phyloP scores from a whole-genome alignment of 64 coral and sea anemone species.

The Stylophora pistillata region DNA sequence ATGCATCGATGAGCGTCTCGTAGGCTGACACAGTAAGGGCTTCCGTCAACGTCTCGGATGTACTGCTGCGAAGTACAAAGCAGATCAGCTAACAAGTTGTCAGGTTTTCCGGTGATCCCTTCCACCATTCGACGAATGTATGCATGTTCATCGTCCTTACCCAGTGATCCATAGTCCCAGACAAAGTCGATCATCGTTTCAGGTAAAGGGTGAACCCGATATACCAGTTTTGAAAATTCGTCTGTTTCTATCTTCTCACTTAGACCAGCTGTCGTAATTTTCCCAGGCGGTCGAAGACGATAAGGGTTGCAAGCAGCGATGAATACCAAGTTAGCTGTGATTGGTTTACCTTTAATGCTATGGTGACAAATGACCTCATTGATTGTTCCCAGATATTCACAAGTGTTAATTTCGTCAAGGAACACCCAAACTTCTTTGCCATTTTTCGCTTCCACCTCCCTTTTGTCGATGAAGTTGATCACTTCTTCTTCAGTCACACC shows the following conservation, averaged over 20 bases:
- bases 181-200: slow-evolving; percentile 96
- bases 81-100: slow-evolving; percentile 58
- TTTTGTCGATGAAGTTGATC: slow-evolving; percentile 28
- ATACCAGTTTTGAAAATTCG: slow-evolving; percentile 82
- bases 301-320: slow-evolving; percentile 89
- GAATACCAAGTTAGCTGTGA: slow-evolving; percentile 66
- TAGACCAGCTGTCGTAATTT: slow-evolving; percentile 64
- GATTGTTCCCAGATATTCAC: slow-evolving; percentile 79
- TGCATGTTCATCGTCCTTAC: slow-evolving; percentile 53
- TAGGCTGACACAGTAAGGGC: slow-evolving; percentile 76
- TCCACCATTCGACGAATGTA: slow-evolving; percentile 82
- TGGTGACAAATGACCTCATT: slow-evolving; percentile 85
- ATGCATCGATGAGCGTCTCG: slow-evolving; percentile 80
- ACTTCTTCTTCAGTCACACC: slow-evolving; percentile 58
- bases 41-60: slow-evolving; percentile 63
- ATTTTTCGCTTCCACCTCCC: slow-evolving; percentile 26
- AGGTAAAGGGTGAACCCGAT: slow-evolving; percentile 83
- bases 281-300: slow-evolving; percentile 60
- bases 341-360: slow-evolving; percentile 50
- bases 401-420: slow-evolving; percentile 92
- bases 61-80: slow-evolving; percentile 67
- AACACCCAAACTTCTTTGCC: slow-evolving; percentile 64
- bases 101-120: background rate
- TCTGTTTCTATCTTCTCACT: slow-evolving; percentile 70
- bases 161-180: slow-evolving; percentile 88